Percentiles rank a stretch among this genome's conserved stretches.
phyloP scores from a whole-genome alignment of 2,888 invertebrate genomes.

The Halocaridina rubra region DNA sequence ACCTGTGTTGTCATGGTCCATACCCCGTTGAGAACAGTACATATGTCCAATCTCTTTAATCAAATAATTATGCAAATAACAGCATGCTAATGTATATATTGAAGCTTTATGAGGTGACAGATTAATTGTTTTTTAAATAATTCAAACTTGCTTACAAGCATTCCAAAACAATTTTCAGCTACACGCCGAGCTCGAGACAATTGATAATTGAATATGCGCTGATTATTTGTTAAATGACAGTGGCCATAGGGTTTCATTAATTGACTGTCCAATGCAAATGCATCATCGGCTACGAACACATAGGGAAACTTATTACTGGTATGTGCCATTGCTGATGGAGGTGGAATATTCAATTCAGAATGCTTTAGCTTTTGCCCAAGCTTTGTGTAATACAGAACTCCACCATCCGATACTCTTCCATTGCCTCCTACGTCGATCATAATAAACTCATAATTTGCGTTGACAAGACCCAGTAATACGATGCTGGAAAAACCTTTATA shows the following conservation, averaged over 20 bases:
- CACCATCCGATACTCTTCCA: background rate
- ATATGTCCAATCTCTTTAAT: no score
- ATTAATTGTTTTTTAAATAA: background rate
- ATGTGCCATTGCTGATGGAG: background rate
- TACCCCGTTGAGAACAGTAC: no score
- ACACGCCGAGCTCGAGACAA: background rate
- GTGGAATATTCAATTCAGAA: background rate
- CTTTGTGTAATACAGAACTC: background rate
- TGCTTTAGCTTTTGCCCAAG: background rate
- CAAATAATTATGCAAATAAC: background rate
- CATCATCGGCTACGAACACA: background rate
- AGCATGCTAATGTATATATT: background rate
- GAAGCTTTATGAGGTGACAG: background rate
- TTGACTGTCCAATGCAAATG: background rate
- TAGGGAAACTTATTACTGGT: background rate
- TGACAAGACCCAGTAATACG: background rate
- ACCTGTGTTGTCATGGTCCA: background rate
- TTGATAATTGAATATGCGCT: background rate
- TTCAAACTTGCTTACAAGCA: background rate
- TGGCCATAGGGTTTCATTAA: background rate
- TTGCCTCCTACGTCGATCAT: background rate
- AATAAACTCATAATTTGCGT: background rate
- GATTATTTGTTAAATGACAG: background rate
- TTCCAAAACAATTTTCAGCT: background rate
- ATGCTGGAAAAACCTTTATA: background rate